phyloP scores from a whole-genome alignment of 2,888 invertebrate genomes.

The Coelinius sp. region DNA sequence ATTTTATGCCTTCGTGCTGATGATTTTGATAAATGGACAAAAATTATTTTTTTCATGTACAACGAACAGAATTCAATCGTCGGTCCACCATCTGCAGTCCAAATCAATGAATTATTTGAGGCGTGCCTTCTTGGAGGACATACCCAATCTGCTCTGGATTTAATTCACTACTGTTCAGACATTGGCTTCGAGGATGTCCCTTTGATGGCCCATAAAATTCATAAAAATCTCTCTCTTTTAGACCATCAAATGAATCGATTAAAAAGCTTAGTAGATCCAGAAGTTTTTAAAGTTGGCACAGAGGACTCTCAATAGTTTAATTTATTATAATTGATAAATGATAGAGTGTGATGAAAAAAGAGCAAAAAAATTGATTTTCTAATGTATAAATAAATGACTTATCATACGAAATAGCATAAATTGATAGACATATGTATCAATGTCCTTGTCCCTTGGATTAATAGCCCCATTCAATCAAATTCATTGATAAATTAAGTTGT shows the following conservation, averaged over 20 bases:
- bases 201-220: conserved; percentile 68
- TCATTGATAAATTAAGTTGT: conserved; percentile 64
- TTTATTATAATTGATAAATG: too few species aligned
- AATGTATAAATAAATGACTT: neutral
- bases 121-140: conserved; percentile 73
- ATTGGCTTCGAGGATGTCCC: conserved; percentile 72
- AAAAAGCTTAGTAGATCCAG: conserved; percentile 72
- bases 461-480: conserved; percentile 50
- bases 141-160: conserved; percentile 72
- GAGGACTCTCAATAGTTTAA: neutral
- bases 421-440: conserved; percentile 52
- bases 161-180: conserved; percentile 75
- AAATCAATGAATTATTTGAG: conserved; percentile 73
- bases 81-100: conserved; percentile 72
- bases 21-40: conserved; percentile 72
- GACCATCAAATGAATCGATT: conserved; percentile 71
- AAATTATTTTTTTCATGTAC: conserved; percentile 47
- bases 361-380: neutral
- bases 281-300: conserved; percentile 43
- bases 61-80: conserved; percentile 70
- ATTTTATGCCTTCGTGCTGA: conserved; percentile 71
- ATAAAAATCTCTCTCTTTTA: conserved; percentile 70
- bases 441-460: conserved; percentile 69
- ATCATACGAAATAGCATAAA: neutral
- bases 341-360: too few species aligned